Evolutionary conservation across 2,797 vertebrate genomes (phyloP).

Genomic region (Macroramphosus scolopax): DNA sequence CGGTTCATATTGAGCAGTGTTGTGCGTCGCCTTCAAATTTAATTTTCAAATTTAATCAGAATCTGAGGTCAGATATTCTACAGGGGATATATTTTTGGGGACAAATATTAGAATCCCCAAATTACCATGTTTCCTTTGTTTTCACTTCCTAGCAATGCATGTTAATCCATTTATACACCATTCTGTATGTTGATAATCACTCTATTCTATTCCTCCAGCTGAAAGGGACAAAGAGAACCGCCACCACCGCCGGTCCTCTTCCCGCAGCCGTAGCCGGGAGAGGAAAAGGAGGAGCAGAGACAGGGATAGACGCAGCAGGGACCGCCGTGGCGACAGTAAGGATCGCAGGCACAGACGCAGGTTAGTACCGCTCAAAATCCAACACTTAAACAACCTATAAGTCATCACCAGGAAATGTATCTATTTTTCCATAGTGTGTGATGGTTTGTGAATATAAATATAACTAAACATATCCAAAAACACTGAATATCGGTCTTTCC

Average conservation of each 20-base stretch:
- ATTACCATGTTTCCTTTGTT: not conserved
- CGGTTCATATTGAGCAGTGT: not conserved
- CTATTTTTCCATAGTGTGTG: too few relatives aligned
- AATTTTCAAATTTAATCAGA: too few relatives aligned
- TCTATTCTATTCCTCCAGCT: constrained; percentile 50
- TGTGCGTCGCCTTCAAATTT: not conserved
- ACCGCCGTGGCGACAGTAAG: constrained; percentile 87
- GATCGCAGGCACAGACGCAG: constrained; percentile 85
- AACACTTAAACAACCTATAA: too few relatives aligned
- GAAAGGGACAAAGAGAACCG: constrained; percentile 94
- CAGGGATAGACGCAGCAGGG: constrained; percentile 85
- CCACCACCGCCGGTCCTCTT: constrained; percentile 87
- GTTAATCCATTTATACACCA: not conserved
- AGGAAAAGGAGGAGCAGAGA: constrained; percentile 89
- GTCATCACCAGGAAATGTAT: too few relatives aligned
- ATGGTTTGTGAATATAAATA: too few relatives aligned
- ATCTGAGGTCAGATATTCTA: not conserved
- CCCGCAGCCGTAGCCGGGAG: constrained; percentile 87
- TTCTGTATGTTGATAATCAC: constrained; percentile 4
- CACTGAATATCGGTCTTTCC: too few relatives aligned
- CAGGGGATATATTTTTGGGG: too few relatives aligned
- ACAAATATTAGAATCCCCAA: too few relatives aligned
- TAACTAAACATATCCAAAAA: too few relatives aligned
- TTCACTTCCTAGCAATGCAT: not conserved
- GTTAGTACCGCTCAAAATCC: constrained; percentile 41